These are phyloP conservation scores for Piaya cayana DNA, from an alignment of 2,113 vertebrate species.

Conservation along the genomic window DNA sequence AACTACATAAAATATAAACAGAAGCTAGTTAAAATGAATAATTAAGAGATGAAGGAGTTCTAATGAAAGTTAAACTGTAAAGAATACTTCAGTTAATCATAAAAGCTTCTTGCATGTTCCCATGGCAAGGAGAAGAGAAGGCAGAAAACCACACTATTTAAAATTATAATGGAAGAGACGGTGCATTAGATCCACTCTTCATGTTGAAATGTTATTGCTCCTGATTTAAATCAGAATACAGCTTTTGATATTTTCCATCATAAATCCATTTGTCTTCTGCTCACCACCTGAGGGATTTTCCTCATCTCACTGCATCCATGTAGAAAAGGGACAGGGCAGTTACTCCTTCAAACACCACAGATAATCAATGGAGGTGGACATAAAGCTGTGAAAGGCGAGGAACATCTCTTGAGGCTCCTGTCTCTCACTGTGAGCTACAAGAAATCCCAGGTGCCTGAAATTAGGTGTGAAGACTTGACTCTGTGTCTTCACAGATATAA, in stretches of 20 bases:
- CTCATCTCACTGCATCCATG: neutral
- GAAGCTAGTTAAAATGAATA: conserved; percentile 50
- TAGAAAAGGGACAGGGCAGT: neutral
- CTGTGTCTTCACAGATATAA: neutral
- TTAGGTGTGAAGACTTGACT: neutral
- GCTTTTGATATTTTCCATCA: neutral
- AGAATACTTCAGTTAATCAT: neutral
- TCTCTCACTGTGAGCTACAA: neutral
- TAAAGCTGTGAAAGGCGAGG: neutral
- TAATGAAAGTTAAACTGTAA: conserved; percentile 30
- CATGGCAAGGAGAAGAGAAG: neutral
- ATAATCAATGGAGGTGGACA: neutral
- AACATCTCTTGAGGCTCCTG: neutral
- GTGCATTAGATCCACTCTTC: neutral
- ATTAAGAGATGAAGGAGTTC: neutral
- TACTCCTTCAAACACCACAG: neutral
- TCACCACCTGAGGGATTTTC: neutral
- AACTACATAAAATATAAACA: conserved; percentile 42
- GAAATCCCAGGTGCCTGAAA: neutral
- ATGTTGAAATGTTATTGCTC: neutral
- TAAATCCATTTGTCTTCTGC: neutral
- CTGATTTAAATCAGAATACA: neutral
- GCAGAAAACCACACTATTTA: neutral
- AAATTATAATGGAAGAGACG: neutral
- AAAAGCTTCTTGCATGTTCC: neutral